These are phyloP conservation scores for Sebastes hubbsi DNA, from an alignment of 2,797 vertebrate genomes.

Conservation along the genomic window DNA sequence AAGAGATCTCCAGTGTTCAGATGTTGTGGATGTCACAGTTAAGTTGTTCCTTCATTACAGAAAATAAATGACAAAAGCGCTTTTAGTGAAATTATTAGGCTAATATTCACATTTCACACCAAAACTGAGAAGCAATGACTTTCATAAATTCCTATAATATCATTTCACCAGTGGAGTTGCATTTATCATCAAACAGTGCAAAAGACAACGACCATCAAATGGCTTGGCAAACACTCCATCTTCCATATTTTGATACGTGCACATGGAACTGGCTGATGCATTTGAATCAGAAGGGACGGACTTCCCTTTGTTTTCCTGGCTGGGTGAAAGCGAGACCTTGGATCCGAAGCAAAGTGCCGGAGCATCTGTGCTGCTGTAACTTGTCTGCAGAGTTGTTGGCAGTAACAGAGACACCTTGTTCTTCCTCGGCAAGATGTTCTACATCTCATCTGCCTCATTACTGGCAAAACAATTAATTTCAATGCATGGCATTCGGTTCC, in stretches of 20 bases:
- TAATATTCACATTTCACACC: constrained; percentile 20
- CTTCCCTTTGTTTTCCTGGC: constrained; percentile 63
- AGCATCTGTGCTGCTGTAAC: constrained; percentile 59
- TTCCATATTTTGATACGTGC: constrained; percentile 21
- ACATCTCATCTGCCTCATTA: constrained; percentile 55
- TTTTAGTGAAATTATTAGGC: constrained; percentile 11
- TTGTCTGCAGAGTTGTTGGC: constrained; percentile 55
- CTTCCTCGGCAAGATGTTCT: constrained; percentile 54
- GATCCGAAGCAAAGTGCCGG: constrained; percentile 42
- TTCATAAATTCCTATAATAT: neutral
- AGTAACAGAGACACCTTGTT: constrained; percentile 52
- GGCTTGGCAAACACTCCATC: constrained; percentile 45
- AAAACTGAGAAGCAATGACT: neutral
- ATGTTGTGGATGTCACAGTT: constrained; percentile 21
- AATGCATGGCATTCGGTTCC: constrained; percentile 29
- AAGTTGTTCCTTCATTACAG: constrained; percentile 48
- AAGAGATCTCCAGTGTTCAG: constrained; percentile 15
- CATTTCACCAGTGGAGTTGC: neutral
- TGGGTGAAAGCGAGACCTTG: constrained; percentile 38
- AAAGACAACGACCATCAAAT: constrained; percentile 7
- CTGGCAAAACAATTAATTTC: constrained; percentile 48
- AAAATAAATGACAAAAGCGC: constrained; percentile 41
- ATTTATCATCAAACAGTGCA: constrained; percentile 16
- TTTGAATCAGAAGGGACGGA: constrained; percentile 45
- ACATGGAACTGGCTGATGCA: constrained; percentile 11